Percentiles rank a stretch among this genome's conserved stretches.
These are phyloP conservation scores for Drosophila kanekoi DNA, from an alignment of 2,888 invertebrate species.

Conservation along the genomic window DNA sequence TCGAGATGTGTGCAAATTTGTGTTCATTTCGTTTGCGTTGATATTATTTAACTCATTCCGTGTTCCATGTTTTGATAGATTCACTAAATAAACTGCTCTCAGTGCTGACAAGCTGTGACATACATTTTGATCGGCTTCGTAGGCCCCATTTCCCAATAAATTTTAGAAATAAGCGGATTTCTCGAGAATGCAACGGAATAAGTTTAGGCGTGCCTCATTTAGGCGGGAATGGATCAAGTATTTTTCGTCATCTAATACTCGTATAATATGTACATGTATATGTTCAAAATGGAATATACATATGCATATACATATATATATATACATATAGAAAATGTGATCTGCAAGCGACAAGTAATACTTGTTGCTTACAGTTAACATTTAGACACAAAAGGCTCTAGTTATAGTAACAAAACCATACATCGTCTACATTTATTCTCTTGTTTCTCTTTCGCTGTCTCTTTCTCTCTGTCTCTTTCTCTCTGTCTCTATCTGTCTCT, in stretches of 20 bases:
- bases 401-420: slow-evolving; percentile 19
- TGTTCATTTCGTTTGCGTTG: slow-evolving; percentile 1
- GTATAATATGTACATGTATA: too few species aligned
- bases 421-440: not conserved
- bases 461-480: slow-evolving; percentile 1
- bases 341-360: not conserved
- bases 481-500: slow-evolving; percentile 3
- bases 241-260: not conserved
- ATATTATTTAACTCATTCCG: slow-evolving; percentile 3
- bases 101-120: slow-evolving; percentile 19
- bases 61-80: slow-evolving; percentile 9
- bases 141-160: not conserved
- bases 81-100: not conserved
- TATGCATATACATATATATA: not conserved
- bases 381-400: slow-evolving; percentile 17
- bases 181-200: not conserved
- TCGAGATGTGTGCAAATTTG: not conserved
- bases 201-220: slow-evolving; percentile 10
- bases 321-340: not conserved
- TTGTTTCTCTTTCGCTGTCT: slow-evolving; percentile 2
- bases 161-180: not conserved
- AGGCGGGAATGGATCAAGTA: slow-evolving; percentile 19
- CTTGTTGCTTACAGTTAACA: slow-evolving; percentile 31
- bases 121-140: slow-evolving; percentile 6
- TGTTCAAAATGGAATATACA: not conserved